Percentiles rank a stretch among this genome's conserved stretches.
Evolutionary conservation across 1,140 invertebrate genomes (phyloP).

Genomic region (Leptinotarsa texana): DNA sequence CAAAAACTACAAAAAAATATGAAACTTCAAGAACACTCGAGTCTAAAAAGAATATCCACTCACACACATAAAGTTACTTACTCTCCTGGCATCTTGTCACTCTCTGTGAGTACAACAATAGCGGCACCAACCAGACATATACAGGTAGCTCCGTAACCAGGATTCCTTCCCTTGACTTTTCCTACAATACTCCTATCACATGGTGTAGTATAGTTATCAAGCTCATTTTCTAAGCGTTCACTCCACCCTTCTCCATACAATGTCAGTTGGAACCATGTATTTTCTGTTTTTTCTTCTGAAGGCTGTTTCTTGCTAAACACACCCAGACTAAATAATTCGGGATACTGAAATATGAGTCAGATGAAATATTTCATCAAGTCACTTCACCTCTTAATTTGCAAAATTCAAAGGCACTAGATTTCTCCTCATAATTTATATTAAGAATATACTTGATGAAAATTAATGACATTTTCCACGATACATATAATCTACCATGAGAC

Average conservation of each 20-base stretch:
- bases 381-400: no score
- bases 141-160: constrained; percentile 83
- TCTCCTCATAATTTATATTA: no score
- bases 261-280: constrained; percentile 67
- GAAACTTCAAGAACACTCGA: no score
- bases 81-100: constrained; percentile 67
- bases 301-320: constrained; percentile 70
- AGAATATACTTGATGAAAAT: no score
- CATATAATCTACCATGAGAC: no score
- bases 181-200: constrained; percentile 72
- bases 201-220: constrained; percentile 37
- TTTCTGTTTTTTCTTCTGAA: constrained; percentile 65
- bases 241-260: constrained; percentile 81
- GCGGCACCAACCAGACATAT: constrained; percentile 71
- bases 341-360: constrained; percentile 51
- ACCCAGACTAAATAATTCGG: constrained; percentile 74
- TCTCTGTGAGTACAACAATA: constrained; percentile 57
- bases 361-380: neutral
- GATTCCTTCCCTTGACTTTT: constrained; percentile 67
- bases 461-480: no score
- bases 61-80: constrained; percentile 52
- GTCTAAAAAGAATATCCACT: no score
- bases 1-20: no score
- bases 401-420: no score
- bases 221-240: constrained; percentile 62